Evolutionary conservation across 2,113 vertebrate genomes (phyloP).

Genomic region (Oreochromis aureus): DNA sequence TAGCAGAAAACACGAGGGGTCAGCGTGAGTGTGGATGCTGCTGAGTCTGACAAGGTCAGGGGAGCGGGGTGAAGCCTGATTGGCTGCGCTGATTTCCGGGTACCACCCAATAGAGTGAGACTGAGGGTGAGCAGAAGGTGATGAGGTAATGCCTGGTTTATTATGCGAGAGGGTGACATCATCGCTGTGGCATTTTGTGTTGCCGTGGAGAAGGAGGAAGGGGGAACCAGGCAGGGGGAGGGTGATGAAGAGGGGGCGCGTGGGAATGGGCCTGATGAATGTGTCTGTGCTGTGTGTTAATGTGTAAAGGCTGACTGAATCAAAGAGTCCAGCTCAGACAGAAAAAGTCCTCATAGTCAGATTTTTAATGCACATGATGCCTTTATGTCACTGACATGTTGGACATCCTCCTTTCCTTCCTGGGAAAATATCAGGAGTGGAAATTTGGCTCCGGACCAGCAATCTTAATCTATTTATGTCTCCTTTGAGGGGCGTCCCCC

Average conservation of each 20-base stretch:
- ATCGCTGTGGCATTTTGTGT: conserved; percentile 52
- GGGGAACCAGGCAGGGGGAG: not conserved
- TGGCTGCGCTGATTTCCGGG: conserved; percentile 40
- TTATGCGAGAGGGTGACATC: conserved; percentile 51
- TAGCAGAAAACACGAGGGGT: not conserved
- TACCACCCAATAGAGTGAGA: conserved; percentile 1
- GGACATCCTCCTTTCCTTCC: not conserved
- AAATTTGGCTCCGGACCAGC: conserved; percentile 12
- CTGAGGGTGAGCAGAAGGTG: conserved; percentile 28
- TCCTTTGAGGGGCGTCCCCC: conserved; percentile 9
- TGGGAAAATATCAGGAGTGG: not conserved
- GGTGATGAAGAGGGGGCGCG: not conserved
- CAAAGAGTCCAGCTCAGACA: not conserved
- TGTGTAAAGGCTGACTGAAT: not conserved
- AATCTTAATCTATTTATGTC: conserved; percentile 32
- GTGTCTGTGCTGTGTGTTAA: not conserved
- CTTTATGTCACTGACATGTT: not conserved
- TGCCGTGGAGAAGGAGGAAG: conserved; percentile 29
- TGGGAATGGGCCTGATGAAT: conserved; percentile 13
- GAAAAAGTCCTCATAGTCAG: not conserved
- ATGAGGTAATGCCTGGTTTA: conserved; percentile 58
- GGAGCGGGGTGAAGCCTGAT: conserved; percentile 8
- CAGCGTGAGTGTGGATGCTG: conserved; percentile 1
- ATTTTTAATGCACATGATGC: not conserved
- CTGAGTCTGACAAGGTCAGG: conserved; percentile 27